Evolutionary conservation across 2,888 invertebrate species (phyloP), one percentile per base, ranked within the genome.

Genomic region (Erpobdella octoculata): DNA sequence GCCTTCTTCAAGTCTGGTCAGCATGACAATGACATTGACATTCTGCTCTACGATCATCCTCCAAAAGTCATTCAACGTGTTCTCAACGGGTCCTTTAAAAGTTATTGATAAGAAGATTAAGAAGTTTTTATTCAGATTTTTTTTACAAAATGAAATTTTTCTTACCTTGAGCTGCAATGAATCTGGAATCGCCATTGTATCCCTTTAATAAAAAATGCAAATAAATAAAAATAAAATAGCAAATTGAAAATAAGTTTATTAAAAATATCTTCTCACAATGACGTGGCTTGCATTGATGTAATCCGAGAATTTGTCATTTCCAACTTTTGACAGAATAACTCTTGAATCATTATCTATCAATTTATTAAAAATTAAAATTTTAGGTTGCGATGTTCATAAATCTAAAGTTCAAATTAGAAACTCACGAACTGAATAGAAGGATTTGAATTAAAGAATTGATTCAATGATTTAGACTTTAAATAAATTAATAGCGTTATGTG

Each of bases 211-310:
- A n/a, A n/a, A n/a, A n/a, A n/a, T n/a, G n/a, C n/a, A n/a, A n/a
- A n/a, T n/a, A n/a, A n/a, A n/a, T n/a, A n/a, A n/a, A n/a, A n/a
- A n/a, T n/a, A n/a, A n/a, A n/a, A n/a, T n/a, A n/a, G n/a, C n/a
- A n/a, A n/a, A n/a, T n/a, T n/a, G n/a, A n/a, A n/a, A n/a, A n/a
- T n/a, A n/a, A n/a, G n/a, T n/a, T n/a, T n/a, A n/a, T n/a, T n/a
- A n/a, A n/a, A n/a, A n/a, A n/a, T n/a, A n/a, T n/a, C n/a, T n/a
- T n/a, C n/a, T n/a, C n/a, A n/a, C 53, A 8, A 25, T 53, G 28
- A 53, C 28, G 15, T 53, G 53, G 53, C 53, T 53, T 21, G 53
- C 53, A 12, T 53, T 53, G 28, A 53, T 53, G 53, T 53, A 53
- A 53, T 53, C 53, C 6, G 53, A 53, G 28, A 53, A 53, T 28